These are phyloP conservation scores for Myoxocephalus aenaeus DNA, from an alignment of 2,797 vertebrate genomes.

Conservation along the genomic window DNA sequence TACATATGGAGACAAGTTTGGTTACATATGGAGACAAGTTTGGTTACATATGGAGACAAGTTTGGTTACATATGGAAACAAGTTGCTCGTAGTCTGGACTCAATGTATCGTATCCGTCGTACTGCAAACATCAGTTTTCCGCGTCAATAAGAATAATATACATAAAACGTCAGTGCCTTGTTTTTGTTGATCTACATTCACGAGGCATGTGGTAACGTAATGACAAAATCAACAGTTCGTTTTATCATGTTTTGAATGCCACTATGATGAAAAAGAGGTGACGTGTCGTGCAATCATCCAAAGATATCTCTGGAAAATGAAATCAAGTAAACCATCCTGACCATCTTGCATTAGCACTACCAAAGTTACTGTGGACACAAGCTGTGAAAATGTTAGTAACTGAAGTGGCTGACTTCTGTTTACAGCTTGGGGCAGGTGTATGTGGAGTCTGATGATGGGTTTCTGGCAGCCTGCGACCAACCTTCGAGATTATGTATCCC, in stretches of 20 bases:
- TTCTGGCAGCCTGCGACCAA: conserved; percentile 76
- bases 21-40: no score
- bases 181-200: not conserved
- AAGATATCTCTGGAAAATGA: not conserved
- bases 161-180: not conserved
- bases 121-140: not conserved
- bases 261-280: not conserved
- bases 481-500: conserved; percentile 71
- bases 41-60: no score
- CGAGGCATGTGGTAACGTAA: not conserved
- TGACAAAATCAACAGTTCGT: not conserved
- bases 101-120: not conserved
- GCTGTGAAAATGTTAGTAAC: not conserved
- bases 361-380: not conserved
- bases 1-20: no score
- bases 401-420: conserved; percentile 21
- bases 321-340: not conserved
- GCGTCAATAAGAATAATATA: not conserved
- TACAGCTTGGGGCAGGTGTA: conserved; percentile 32
- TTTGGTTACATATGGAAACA: no score
- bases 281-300: not conserved
- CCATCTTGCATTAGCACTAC: not conserved
- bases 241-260: not conserved
- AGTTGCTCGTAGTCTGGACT: not conserved
- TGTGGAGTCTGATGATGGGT: conserved; percentile 71